Evolutionary conservation across 2,888 invertebrate genomes (phyloP), one percentile per base, ranked within the genome.

Genomic region (Chrysodeixis includens): DNA sequence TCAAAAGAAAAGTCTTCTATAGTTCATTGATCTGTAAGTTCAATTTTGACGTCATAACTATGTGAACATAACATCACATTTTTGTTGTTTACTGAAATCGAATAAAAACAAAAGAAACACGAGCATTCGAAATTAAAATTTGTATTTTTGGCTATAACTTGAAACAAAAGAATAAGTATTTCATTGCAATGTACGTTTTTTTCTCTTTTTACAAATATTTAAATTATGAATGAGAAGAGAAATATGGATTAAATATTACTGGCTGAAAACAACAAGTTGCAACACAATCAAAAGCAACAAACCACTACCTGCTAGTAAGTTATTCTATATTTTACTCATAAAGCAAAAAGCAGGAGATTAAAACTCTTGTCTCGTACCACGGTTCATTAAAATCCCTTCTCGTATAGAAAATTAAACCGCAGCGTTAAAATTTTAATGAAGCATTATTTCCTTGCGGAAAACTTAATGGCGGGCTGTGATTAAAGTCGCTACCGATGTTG

Each of bases 341-440:
- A 46, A 56, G 79, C 54, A 79, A 81, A 81, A 79, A 78, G 69
- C 77, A 69, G 72, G 74, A 86, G 87, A 90, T 90, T 90, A 88
- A 88, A 87, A 86, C 87, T 86, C 87, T 87, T 87, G 87, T 89
- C 87, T 83, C 74, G 84, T 70, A 75, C 74, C 78, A 82, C 74
- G 84, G 81, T 87, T 87, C 88, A 89, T 89, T 89, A 88, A 89
- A 90, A 88, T 78, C 83, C 76, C 79, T 72, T 71, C 76, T 77
- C 79, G 86, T 83, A 84, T 87, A 86, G 84, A 89, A 89, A 89
- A 89, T 89, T 87, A 86, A 88, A 86, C 78, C 82, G 73, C 82
- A 73, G 79, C 80, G 84, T 87, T 86, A 82, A 87, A 86, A 86
- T 88, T 89, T 88, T 89, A 90, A 89, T 87, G 89, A 89, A 89